A percentile compares a stretch with the other conserved stretches of the same genome.
Evolutionary conservation across 2,113 vertebrate species (phyloP).

Genomic region (Rhynchopsitta pachyrhyncha): DNA sequence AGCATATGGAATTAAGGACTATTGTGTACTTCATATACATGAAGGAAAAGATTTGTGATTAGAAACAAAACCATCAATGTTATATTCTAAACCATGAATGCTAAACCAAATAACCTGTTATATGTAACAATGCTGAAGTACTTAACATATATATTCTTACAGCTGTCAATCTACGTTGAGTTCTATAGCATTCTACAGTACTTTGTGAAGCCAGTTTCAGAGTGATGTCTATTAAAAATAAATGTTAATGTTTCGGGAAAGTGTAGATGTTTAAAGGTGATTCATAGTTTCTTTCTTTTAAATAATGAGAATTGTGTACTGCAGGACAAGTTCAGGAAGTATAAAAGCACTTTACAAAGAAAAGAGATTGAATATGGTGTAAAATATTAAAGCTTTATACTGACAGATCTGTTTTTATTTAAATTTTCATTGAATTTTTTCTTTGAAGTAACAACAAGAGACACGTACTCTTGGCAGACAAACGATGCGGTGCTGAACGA

Average conservation of each 20-base stretch:
- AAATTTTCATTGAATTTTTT: slow-evolving; percentile 64
- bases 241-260: slow-evolving; percentile 60
- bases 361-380: slow-evolving; percentile 8
- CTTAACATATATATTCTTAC: neutral
- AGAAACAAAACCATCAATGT: neutral
- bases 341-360: slow-evolving; percentile 61
- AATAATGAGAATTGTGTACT: slow-evolving; percentile 47
- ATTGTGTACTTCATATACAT: neutral
- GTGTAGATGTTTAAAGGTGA: slow-evolving; percentile 48
- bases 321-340: slow-evolving; percentile 29
- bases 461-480: slow-evolving; percentile 49
- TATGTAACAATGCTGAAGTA: neutral
- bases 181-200: neutral
- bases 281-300: slow-evolving; percentile 48
- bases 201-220: neutral
- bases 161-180: neutral
- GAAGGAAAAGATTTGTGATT: neutral
- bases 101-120: neutral
- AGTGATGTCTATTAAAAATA: slow-evolving; percentile 65
- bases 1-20: neutral
- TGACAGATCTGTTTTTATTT: slow-evolving; percentile 67
- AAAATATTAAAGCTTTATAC: slow-evolving; percentile 66
- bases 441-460: slow-evolving; percentile 70
- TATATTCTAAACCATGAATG: neutral
- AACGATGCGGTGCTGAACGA: slow-evolving; percentile 54